Conservation (phyloP, 2,113 vertebrate genomes). For the Tringa solitaria region DNA sequence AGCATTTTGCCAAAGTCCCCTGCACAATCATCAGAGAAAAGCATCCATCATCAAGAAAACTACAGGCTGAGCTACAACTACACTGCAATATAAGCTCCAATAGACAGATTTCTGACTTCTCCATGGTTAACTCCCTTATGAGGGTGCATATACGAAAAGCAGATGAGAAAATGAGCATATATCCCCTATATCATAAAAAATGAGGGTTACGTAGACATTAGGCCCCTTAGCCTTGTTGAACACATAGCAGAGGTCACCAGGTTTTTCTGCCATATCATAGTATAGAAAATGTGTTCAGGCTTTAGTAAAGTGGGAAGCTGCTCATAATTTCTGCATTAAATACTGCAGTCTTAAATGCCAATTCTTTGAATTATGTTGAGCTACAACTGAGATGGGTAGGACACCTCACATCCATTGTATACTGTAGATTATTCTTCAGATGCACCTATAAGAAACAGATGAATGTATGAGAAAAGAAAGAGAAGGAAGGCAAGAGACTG, state of each 20-base stretch:
- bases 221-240: background rate
- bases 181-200: background rate
- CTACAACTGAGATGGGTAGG: background rate
- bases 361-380: background rate
- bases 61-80: rapidly evolving
- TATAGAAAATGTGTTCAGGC: background rate
- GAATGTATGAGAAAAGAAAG: background rate
- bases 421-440: background rate
- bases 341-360: background rate
- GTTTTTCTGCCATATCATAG: background rate
- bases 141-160: background rate
- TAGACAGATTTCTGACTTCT: background rate
- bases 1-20: background rate
- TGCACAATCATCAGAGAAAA: background rate
- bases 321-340: background rate
- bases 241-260: background rate
- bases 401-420: background rate
- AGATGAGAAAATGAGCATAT: background rate
- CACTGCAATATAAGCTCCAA: background rate
- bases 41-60: background rate
- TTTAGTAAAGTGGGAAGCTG: background rate
- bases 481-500: background rate
- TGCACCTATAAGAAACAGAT: background rate
- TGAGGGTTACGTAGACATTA: background rate
- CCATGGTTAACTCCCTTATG: background rate